Evolutionary conservation across 2,888 invertebrate genomes (phyloP), one percentile per base, ranked within the genome.

Genomic region (Nineta flava): DNA sequence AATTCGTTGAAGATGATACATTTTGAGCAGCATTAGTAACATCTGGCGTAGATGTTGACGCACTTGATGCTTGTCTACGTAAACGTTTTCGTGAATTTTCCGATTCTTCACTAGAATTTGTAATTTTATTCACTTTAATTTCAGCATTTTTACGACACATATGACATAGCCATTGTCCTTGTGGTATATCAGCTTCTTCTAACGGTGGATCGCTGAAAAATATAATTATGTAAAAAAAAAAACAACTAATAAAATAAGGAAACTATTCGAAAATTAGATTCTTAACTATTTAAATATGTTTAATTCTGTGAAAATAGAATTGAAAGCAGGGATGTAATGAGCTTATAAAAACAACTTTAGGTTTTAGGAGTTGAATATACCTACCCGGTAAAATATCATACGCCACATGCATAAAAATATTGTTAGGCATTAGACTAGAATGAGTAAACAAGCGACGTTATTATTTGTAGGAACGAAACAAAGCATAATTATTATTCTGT

Each of bases 121-220:
- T 64, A 61, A 54, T 67, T 62, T 16, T 66, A 57, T 42, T 68
- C 57, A 62, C 60, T 48, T 63, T 65, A 57, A 68, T 57, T 57
- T 69, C 62, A 63, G 71, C 69, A 54, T 71, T 54, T 55, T 75
- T 71, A 52, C 70, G 73, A 63, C 95, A 95, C 56, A 84, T 80
- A 57, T 87, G 85, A 61, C 95, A 95, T 54, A 91, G 67, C 93
- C 94, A 96, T 65, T 91, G 83, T 0, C 94, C 93, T 46, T 77
- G 74, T 1, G 95, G 95, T 56, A 94, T 86, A 61, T 93, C 90
- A 55, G 83, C 80, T 61, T 87, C 87, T 52, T 85, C 85, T 49
- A 97, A 67, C 0, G 96, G 94, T 2, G 96, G 97, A 70, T 95
- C 88, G 70, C 93, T 93, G 64, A 1, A 67, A 49, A 51, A 26